Percentiles rank a stretch among this genome's conserved stretches.
phyloP scores from a whole-genome alignment of 2,888 invertebrate genomes.

The Athripsodes cinereus region DNA sequence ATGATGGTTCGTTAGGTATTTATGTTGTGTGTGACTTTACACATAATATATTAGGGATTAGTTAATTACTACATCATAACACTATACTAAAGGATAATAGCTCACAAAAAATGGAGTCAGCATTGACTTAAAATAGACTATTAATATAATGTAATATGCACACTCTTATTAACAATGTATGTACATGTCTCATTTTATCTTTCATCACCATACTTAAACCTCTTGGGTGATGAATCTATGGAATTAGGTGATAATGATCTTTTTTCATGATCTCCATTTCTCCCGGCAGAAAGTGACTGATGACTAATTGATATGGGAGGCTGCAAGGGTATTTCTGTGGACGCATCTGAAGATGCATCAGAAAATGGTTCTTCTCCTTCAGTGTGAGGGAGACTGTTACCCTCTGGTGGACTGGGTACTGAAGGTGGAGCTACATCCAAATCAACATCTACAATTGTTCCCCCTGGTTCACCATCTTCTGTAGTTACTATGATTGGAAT shows the following conservation, averaged over 20 bases:
- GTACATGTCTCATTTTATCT: slow-evolving; percentile 12
- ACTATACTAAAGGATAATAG: too few relatives aligned
- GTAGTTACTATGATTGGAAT: not conserved
- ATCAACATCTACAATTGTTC: not conserved
- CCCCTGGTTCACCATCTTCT: not conserved
- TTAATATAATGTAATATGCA: not conserved
- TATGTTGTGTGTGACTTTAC: too few relatives aligned
- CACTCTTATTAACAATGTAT: not conserved
- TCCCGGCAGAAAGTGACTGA: slow-evolving; percentile 9
- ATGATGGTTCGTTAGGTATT: too few relatives aligned
- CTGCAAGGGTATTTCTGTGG: slow-evolving; percentile 43
- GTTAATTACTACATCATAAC: too few relatives aligned
- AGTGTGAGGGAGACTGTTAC: slow-evolving; percentile 12
- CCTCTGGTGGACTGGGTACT: slow-evolving; percentile 16
- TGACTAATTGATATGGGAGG: slow-evolving; percentile 37
- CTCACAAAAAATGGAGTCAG: too few relatives aligned
- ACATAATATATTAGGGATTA: too few relatives aligned
- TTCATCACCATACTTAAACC: slow-evolving; percentile 19
- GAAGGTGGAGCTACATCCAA: slow-evolving; percentile 18
- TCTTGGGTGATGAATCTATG: slow-evolving; percentile 10
- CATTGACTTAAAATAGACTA: too few relatives aligned
- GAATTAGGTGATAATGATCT: not conserved
- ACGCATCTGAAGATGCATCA: slow-evolving; percentile 36
- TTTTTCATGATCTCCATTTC: slow-evolving; percentile 3
- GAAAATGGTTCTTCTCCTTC: slow-evolving; percentile 17